phyloP scores from a whole-genome alignment of 1,140 invertebrate species.

The Cepaea nemoralis region DNA sequence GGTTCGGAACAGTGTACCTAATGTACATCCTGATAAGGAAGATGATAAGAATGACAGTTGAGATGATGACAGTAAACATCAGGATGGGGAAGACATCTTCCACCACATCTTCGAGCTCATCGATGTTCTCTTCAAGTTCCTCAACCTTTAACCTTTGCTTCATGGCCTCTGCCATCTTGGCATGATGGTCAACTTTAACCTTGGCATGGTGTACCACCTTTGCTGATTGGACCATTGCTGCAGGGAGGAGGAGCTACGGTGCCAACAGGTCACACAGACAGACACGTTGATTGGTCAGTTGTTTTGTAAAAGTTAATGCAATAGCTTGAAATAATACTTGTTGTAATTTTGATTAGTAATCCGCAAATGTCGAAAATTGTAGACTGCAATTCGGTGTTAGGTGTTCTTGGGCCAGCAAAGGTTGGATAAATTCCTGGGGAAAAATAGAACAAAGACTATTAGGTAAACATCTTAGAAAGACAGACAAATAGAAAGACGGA shows the following conservation, averaged over 20 bases:
- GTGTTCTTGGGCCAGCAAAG: no score
- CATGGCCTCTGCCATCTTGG: slow-evolving; percentile 37
- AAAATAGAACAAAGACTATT: no score
- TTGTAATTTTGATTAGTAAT: no score
- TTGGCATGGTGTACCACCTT: not conserved
- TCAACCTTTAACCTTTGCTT: slow-evolving; percentile 48
- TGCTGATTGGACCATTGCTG: not conserved
- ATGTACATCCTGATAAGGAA: slow-evolving; percentile 60
- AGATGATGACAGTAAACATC: slow-evolving; percentile 49
- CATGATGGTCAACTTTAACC: slow-evolving; percentile 7
- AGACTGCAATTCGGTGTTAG: no score
- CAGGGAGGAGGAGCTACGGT: not conserved
- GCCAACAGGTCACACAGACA: no score
- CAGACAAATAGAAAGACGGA: no score
- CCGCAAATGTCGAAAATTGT: no score
- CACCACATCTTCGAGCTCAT: slow-evolving; percentile 47
- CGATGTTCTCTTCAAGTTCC: slow-evolving; percentile 53
- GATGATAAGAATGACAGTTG: slow-evolving; percentile 51
- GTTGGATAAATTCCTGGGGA: no score
- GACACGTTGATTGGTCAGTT: no score
- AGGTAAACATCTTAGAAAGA: no score
- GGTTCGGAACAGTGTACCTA: slow-evolving; percentile 53
- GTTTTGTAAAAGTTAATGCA: no score
- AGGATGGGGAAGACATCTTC: slow-evolving; percentile 50
- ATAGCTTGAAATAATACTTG: no score